A percentile compares a stretch with the other conserved stretches of the same genome.
phyloP scores from a whole-genome alignment of 2,113 vertebrate species.

The Stictonetta naevosa region DNA sequence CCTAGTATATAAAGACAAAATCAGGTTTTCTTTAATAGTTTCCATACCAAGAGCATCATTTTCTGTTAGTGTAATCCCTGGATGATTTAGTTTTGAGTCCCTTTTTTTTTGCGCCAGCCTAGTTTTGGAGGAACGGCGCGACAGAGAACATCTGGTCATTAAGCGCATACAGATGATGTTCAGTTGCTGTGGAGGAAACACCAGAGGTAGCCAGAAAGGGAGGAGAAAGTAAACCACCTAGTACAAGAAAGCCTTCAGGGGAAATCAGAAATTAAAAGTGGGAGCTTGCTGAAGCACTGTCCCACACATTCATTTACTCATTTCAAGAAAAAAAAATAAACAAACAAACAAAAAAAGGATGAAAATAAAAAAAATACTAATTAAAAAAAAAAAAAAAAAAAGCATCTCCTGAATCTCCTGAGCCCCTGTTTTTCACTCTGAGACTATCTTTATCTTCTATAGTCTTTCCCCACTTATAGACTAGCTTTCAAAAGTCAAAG shows the following conservation, averaged over 20 bases:
- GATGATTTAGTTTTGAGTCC: slow-evolving; percentile 61
- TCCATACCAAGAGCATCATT: slow-evolving; percentile 72
- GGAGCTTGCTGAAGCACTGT: neutral
- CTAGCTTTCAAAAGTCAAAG: neutral
- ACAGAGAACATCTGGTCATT: slow-evolving; percentile 72
- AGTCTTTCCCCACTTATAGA: neutral
- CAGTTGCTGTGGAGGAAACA: slow-evolving; percentile 1
- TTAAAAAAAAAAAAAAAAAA: neutral
- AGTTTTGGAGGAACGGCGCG: slow-evolving; percentile 5
- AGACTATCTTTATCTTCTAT: neutral
- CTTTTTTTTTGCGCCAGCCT: neutral
- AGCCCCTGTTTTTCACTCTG: neutral
- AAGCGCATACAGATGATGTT: slow-evolving; percentile 53
- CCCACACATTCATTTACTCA: neutral
- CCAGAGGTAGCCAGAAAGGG: neutral
- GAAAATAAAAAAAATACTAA: too few species aligned
- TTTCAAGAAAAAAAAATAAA: too few species aligned
- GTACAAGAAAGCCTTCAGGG: neutral
- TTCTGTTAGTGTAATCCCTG: slow-evolving; percentile 68
- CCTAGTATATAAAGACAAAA: slow-evolving; percentile 74
- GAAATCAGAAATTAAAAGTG: slow-evolving; percentile 1
- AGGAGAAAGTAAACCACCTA: neutral
- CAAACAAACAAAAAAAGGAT: too few species aligned
- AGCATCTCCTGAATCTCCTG: neutral
- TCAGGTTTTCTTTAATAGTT: slow-evolving; percentile 76